A percentile compares a stretch with the other conserved stretches of the same genome.
These are phyloP conservation scores for Drosophila persimilis DNA, from an alignment of 1,140 invertebrate genomes.

Conservation along the genomic window DNA sequence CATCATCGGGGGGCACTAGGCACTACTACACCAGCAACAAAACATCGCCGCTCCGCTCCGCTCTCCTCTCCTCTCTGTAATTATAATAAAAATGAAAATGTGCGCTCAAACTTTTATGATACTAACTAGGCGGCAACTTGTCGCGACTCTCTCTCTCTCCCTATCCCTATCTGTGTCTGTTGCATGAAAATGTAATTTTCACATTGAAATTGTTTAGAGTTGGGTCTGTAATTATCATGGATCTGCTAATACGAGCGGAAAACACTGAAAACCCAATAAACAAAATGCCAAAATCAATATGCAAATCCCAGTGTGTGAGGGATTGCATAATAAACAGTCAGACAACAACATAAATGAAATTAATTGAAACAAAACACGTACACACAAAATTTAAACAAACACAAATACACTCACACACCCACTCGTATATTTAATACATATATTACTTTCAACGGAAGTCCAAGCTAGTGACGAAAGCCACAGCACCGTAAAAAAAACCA, in stretches of 20 bases:
- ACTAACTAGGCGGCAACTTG: conserved; percentile 30
- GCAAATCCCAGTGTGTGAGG: conserved; percentile 58
- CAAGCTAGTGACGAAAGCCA: conserved; percentile 45
- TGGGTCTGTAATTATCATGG: conserved; percentile 50
- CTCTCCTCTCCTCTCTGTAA: conserved; percentile 54
- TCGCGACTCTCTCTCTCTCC: background rate
- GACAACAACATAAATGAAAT: conserved; percentile 43
- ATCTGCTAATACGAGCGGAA: conserved; percentile 45
- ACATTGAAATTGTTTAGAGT: conserved; percentile 25
- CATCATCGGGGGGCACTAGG: conserved; percentile 58
- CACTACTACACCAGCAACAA: no score
- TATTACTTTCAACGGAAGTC: conserved; percentile 26
- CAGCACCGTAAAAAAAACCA: no score
- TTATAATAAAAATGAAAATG: conserved; percentile 68
- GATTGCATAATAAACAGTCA: conserved; percentile 75
- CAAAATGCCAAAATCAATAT: conserved; percentile 73
- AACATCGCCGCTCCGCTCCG: conserved; percentile 49
- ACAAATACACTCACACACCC: conserved; percentile 4
- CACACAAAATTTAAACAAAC: conserved; percentile 51
- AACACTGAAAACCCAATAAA: conserved; percentile 61
- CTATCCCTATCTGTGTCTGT: conserved; percentile 5
- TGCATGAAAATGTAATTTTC: conserved; percentile 55
- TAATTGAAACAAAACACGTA: conserved; percentile 67
- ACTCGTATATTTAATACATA: background rate
- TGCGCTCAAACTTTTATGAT: conserved; percentile 60